Percentiles rank a stretch among this genome's conserved stretches.
These are phyloP conservation scores for Entomobrya multifasciata DNA, from an alignment of 2,888 invertebrate genomes.

Conservation along the genomic window DNA sequence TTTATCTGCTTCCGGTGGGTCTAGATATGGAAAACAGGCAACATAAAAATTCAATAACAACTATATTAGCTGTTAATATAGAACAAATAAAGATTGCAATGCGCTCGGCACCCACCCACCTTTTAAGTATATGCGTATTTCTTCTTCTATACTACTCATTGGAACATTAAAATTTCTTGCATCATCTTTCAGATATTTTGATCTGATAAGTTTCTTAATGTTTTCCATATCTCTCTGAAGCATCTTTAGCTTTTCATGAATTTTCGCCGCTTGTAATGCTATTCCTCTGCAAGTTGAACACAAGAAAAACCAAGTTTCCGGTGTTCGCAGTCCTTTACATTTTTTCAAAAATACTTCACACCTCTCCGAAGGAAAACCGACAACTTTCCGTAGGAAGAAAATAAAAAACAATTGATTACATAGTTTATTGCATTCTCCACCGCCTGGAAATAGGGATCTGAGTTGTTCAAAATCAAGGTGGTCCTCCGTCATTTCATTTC, in stretches of 20 bases:
- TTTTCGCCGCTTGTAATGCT: slow-evolving; percentile 2
- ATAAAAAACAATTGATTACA: slow-evolving; percentile 21
- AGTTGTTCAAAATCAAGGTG: neutral
- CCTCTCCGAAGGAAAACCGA: slow-evolving; percentile 2
- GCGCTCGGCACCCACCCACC: neutral
- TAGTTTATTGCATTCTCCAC: slow-evolving; percentile 6
- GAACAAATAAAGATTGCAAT: no score
- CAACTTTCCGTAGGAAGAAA: slow-evolving; percentile 24
- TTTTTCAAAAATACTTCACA: slow-evolving; percentile 25
- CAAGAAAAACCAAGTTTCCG: slow-evolving; percentile 47
- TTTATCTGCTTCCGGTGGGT: no score
- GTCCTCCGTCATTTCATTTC: no score
- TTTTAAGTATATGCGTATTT: neutral
- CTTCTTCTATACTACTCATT: neutral
- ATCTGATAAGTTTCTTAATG: neutral
- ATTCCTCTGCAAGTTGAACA: slow-evolving; percentile 4
- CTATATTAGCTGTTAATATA: no score
- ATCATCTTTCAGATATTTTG: neutral
- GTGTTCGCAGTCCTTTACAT: slow-evolving; percentile 15
- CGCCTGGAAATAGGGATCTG: neutral
- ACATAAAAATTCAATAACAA: no score
- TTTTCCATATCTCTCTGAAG: neutral
- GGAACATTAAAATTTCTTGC: neutral
- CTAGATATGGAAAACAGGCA: no score
- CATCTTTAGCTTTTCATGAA: neutral